These are phyloP conservation scores for Hipparchia sbordonii DNA, from an alignment of 2,888 invertebrate genomes.

Conservation along the genomic window DNA sequence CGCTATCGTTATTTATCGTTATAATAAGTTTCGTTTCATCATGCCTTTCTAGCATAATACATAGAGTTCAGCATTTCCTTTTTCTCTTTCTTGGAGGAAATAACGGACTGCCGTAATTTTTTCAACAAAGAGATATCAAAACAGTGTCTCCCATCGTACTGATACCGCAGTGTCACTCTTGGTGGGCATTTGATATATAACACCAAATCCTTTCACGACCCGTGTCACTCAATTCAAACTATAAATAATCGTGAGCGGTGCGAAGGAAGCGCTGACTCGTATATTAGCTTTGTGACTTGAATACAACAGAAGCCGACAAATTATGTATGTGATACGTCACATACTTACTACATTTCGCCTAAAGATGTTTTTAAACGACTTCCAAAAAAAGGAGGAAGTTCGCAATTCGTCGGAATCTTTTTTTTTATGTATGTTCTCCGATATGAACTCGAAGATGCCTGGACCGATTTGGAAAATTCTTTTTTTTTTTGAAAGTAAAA, in stretches of 20 bases:
- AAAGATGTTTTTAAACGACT: constrained; percentile 10
- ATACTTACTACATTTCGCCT: background rate
- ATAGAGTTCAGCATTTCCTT: too few species aligned
- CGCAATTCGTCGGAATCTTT: too few species aligned
- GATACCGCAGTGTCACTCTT: constrained; percentile 8
- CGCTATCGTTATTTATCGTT: too few species aligned
- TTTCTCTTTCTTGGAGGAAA: too few species aligned
- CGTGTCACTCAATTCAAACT: constrained; percentile 66
- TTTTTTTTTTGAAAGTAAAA: too few species aligned
- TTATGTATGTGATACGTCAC: constrained; percentile 3
- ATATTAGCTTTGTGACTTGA: constrained; percentile 60
- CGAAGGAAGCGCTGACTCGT: constrained; percentile 53
- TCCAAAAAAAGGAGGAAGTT: too few species aligned
- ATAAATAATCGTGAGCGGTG: constrained; percentile 63
- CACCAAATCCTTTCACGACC: constrained; percentile 58
- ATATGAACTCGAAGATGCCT: too few species aligned
- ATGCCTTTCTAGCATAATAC: too few species aligned
- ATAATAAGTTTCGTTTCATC: too few species aligned
- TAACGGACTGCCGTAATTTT: too few species aligned
- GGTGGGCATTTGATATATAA: constrained; percentile 26
- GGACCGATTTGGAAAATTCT: too few species aligned
- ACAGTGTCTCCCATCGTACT: background rate
- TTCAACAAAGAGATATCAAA: background rate
- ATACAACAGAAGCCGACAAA: constrained; percentile 46
- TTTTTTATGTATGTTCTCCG: too few species aligned